Conservation (phyloP, 2,797 vertebrate species). For the Mastacembelus armatus region DNA sequence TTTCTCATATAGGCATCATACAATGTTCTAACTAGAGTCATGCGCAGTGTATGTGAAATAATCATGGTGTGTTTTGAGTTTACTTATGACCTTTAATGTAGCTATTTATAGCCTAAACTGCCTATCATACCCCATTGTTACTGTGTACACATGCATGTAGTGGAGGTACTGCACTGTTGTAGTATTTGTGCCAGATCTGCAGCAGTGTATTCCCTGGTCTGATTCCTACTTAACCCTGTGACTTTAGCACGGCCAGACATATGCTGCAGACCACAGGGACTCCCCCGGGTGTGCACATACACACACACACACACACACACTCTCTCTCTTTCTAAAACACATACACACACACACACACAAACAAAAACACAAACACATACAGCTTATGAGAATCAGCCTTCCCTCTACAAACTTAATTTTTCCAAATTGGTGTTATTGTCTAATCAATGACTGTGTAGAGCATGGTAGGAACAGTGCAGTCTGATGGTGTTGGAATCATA, state of each 20-base stretch:
- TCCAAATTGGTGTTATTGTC: constrained; percentile 12
- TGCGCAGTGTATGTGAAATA: not conserved
- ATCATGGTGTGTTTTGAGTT: not conserved
- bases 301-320: constrained; percentile 21
- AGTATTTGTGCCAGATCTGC: constrained; percentile 70
- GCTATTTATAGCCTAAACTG: constrained; percentile 1
- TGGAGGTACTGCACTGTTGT: constrained; percentile 29
- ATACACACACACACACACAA: too few relatives aligned
- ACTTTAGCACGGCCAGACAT: constrained; percentile 67
- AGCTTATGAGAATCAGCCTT: constrained; percentile 18
- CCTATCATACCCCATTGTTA: constrained; percentile 16
- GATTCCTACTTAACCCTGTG: constrained; percentile 74
- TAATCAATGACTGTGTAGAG: constrained; percentile 8
- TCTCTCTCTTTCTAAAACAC: too few relatives aligned
- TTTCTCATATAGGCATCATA: not conserved
- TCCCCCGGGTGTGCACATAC: constrained; percentile 30
- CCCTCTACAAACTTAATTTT: constrained; percentile 27
- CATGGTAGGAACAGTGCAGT: too few relatives aligned
- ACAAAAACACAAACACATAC: not conserved
- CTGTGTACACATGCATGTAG: constrained; percentile 46
- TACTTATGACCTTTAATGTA: constrained; percentile 12
- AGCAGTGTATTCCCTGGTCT: constrained; percentile 65
- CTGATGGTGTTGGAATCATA: too few relatives aligned
- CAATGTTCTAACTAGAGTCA: not conserved
- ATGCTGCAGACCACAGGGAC: constrained; percentile 60